These are phyloP conservation scores for Netelia virgata DNA, from an alignment of 2,888 invertebrate genomes.

Conservation along the genomic window DNA sequence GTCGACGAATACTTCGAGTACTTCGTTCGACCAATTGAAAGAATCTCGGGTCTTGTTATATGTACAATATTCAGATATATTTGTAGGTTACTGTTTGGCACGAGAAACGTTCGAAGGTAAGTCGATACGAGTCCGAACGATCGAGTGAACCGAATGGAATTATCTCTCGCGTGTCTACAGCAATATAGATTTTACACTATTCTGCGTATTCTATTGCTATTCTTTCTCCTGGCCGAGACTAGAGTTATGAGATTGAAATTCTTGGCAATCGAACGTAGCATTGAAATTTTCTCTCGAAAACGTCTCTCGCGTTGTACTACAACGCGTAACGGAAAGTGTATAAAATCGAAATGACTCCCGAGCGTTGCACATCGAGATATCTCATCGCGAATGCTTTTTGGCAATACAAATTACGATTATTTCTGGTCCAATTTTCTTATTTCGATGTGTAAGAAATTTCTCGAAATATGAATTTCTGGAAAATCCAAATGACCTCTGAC, in stretches of 20 bases:
- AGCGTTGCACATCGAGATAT: neutral
- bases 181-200: constrained; percentile 6
- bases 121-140: constrained; percentile 36
- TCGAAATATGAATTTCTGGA: constrained; percentile 53
- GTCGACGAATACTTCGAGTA: neutral
- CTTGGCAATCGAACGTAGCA: constrained; percentile 13
- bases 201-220: constrained; percentile 13
- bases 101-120: constrained; percentile 14
- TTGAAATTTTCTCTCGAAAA: constrained; percentile 26
- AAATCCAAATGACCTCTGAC: constrained; percentile 68
- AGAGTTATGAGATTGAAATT: constrained; percentile 46
- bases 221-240: constrained; percentile 17
- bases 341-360: constrained; percentile 28
- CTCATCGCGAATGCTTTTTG: neutral
- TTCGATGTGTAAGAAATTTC: constrained; percentile 14
- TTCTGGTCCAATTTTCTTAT: neutral
- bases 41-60: neutral
- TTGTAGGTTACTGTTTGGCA: constrained; percentile 2
- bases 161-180: constrained; percentile 7
- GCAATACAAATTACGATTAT: neutral
- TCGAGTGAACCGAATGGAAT: constrained; percentile 9
- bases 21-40: neutral
- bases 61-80: neutral
- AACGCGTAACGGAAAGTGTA: constrained; percentile 65
- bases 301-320: neutral